Evolutionary conservation across 2,888 invertebrate species (phyloP).

Genomic region (Orchestes rusci): DNA sequence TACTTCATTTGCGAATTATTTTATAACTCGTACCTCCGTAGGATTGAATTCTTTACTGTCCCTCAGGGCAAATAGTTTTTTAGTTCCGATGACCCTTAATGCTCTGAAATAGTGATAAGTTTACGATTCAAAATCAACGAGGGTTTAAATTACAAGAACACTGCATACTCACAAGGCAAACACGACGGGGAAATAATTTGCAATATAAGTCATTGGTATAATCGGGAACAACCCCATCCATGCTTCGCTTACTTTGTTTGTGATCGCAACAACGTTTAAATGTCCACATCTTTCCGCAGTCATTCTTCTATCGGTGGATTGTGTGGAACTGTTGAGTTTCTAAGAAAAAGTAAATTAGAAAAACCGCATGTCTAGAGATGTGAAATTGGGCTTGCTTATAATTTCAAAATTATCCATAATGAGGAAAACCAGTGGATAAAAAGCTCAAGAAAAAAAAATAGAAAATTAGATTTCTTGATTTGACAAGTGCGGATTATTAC

Average conservation of each 20-base stretch:
- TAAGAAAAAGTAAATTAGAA: slow-evolving; percentile 25
- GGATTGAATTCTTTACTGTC: slow-evolving; percentile 38
- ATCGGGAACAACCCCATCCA: slow-evolving; percentile 66
- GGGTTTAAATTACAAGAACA: not conserved
- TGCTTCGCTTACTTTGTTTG: slow-evolving; percentile 54
- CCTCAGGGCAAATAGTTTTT: slow-evolving; percentile 42
- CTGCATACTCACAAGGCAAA: slow-evolving; percentile 43
- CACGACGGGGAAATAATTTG: slow-evolving; percentile 53
- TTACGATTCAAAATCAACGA: slow-evolving; percentile 4
- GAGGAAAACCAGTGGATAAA: too few relatives aligned
- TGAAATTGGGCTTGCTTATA: not conserved
- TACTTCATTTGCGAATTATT: too few relatives aligned
- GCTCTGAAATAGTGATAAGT: slow-evolving; percentile 37
- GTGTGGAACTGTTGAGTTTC: slow-evolving; percentile 41
- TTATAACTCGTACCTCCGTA: slow-evolving; percentile 37
- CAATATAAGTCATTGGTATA: slow-evolving; percentile 51
- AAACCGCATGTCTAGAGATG: not conserved
- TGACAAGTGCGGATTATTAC: too few relatives aligned
- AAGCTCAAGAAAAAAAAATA: too few relatives aligned
- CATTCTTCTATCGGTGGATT: slow-evolving; percentile 47
- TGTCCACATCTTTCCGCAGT: slow-evolving; percentile 52
- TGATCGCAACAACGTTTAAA: slow-evolving; percentile 52
- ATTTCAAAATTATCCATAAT: too few relatives aligned
- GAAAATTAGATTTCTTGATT: too few relatives aligned
- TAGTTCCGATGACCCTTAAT: slow-evolving; percentile 40